Evolutionary conservation across 2,888 invertebrate species (phyloP).

Genomic region (Euphydryas editha): DNA sequence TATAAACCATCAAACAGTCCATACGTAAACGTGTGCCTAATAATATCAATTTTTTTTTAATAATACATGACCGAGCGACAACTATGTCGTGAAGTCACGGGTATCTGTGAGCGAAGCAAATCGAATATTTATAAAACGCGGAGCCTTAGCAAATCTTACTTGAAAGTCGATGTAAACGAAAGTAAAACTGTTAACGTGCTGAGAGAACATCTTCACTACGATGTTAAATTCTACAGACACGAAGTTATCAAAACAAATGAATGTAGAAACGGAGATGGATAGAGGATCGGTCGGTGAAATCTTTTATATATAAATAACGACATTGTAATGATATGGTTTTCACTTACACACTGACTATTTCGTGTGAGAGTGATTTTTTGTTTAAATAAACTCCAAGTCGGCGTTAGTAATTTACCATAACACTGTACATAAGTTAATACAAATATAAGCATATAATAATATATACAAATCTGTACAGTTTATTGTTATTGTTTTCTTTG

Average conservation of each 20-base stretch:
- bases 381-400: not conserved
- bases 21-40: no score
- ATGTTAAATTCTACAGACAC: constrained; percentile 22
- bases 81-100: not conserved
- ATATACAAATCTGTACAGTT: no score
- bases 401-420: not conserved
- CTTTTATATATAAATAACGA: constrained; percentile 7
- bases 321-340: constrained; percentile 1
- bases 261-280: constrained; percentile 10
- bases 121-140: constrained; percentile 60
- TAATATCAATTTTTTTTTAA: no score
- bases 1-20: no score
- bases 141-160: constrained; percentile 57
- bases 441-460: no score
- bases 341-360: not conserved
- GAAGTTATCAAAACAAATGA: constrained; percentile 26
- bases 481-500: no score
- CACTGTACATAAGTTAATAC: no score
- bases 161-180: constrained; percentile 72
- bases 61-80: not conserved
- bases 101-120: constrained; percentile 19
- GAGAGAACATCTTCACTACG: constrained; percentile 51
- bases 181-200: constrained; percentile 65
- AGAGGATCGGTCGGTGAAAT: constrained; percentile 15
- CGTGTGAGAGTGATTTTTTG: not conserved